Evolutionary conservation across 2,888 invertebrate genomes (phyloP), one percentile per base, ranked within the genome.

Genomic region (Macrophya alboannulata): DNA sequence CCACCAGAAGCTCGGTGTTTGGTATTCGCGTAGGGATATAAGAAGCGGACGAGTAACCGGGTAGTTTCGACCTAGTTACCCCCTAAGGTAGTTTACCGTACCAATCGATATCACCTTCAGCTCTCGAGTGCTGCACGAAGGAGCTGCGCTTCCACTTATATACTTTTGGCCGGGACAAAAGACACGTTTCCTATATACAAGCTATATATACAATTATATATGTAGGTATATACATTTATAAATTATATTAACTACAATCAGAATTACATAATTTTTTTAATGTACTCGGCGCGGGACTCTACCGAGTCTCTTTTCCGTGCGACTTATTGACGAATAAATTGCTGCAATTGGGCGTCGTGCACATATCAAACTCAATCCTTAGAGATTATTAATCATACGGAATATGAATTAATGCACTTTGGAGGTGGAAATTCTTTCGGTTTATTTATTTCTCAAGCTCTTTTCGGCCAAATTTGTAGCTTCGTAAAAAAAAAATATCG

Each of bases 11-110:
- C 65, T 40, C 68, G 83, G 83, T 45, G 71, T 48, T 48, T 48
- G 40, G 43, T 65, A 37, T 48, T 83, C 65, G 45, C 43, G 31
- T 31, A 37, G 62, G 81, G 51, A n/a, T 62, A 45, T n/a, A 79
- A 62, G 62, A 81, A 81, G 81, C 59, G 83, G 68, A 68, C 68
- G 83, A 68, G 83, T 71, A 68, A 71, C 45, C 48, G 48, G 71
- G 74, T 89, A 90, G 88, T 91, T 92, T 91, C 92, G 92, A 92
- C 92, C 92, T 89, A 93, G 91, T 93, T 93, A 92, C 90, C 90
- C 88, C 91, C 91, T 90, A 88, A 86, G 79, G 89, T 90, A 89
- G 90, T 89, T 89, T 90, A 87, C 89, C 89, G 51, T 82, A 89
- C 88, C 89, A 92, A 92, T 92, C 92, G 92, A 92, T 92, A 92